Conservation (phyloP, 2,888 invertebrate genomes). For the Hirtodrosophila confusa region DNA sequence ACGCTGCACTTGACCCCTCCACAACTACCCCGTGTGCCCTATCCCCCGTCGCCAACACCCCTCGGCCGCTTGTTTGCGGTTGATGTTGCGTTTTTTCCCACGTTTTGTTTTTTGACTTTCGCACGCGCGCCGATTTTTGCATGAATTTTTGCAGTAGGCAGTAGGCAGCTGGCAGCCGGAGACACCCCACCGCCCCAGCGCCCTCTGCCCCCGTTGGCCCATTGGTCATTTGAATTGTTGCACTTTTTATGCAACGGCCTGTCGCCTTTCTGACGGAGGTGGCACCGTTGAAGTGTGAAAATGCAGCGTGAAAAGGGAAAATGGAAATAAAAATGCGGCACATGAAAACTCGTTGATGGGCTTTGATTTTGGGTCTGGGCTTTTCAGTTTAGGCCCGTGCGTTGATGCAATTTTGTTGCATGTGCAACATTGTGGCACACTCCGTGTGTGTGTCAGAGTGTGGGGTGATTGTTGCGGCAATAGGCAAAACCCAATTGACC, state of each 20-base stretch:
- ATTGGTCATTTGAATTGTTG: constrained; percentile 76
- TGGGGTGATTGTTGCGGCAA: constrained; percentile 73
- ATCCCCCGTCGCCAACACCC: background rate
- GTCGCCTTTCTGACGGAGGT: constrained; percentile 42
- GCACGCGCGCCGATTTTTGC: constrained; percentile 62
- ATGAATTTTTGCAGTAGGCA: constrained; percentile 77
- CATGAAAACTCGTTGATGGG: constrained; percentile 29
- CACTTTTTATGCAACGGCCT: constrained; percentile 74
- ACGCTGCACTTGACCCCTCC: constrained; percentile 64
- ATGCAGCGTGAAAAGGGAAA: constrained; percentile 53
- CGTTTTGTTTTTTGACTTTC: constrained; percentile 37
- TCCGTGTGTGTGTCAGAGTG: constrained; percentile 10
- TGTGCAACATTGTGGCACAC: constrained; percentile 57
- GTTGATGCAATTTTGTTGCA: constrained; percentile 75
- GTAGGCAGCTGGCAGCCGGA: constrained; percentile 12
- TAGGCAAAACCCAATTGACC: constrained; percentile 76
- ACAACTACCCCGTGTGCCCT: background rate
- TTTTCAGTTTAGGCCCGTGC: constrained; percentile 51
- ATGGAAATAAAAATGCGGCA: constrained; percentile 41
- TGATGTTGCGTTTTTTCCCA: constrained; percentile 62
- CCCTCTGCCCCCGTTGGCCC: background rate
- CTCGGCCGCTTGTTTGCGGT: constrained; percentile 69
- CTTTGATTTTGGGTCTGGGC: constrained; percentile 10
- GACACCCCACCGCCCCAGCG: background rate
- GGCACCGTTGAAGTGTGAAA: constrained; percentile 73